Percentiles rank a stretch among this genome's conserved stretches.
Evolutionary conservation across 2,888 invertebrate species (phyloP).

Genomic region (Stenolophus ochropezus): DNA sequence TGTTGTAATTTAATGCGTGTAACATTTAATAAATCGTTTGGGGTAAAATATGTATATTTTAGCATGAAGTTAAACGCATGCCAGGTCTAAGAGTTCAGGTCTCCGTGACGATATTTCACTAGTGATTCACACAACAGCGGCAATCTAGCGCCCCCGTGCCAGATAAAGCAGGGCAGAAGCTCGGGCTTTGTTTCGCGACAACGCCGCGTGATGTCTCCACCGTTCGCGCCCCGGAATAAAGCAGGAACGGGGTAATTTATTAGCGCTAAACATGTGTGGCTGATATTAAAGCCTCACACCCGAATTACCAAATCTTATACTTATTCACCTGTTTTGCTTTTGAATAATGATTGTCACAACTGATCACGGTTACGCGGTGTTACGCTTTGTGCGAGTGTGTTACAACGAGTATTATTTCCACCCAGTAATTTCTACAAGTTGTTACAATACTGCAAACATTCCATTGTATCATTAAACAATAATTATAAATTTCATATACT

Average conservation of each 20-base stretch:
- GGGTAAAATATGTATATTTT: constrained; percentile 55
- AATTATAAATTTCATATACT: too few species aligned
- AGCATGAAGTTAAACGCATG: constrained; percentile 53
- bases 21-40: constrained; percentile 40
- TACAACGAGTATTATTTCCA: too few species aligned
- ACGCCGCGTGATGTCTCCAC: constrained; percentile 31
- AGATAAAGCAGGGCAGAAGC: constrained; percentile 45
- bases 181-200: constrained; percentile 45
- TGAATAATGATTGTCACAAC: constrained; percentile 46
- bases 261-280: constrained; percentile 41
- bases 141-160: constrained; percentile 35
- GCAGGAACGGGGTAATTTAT: constrained; percentile 45
- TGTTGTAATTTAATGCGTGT: constrained; percentile 32
- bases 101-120: constrained; percentile 50
- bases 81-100: constrained; percentile 45
- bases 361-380: too few species aligned
- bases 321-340: constrained; percentile 27
- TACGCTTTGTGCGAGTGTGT: too few species aligned
- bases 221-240: constrained; percentile 37
- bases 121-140: constrained; percentile 55
- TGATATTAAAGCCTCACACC: constrained; percentile 37
- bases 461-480: too few species aligned
- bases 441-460: too few species aligned
- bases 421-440: too few species aligned
- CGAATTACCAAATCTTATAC: constrained; percentile 38